Evolutionary conservation across 2,113 vertebrate species (phyloP), one percentile per base, ranked within the genome.

Genomic region (Junco hyemalis): DNA sequence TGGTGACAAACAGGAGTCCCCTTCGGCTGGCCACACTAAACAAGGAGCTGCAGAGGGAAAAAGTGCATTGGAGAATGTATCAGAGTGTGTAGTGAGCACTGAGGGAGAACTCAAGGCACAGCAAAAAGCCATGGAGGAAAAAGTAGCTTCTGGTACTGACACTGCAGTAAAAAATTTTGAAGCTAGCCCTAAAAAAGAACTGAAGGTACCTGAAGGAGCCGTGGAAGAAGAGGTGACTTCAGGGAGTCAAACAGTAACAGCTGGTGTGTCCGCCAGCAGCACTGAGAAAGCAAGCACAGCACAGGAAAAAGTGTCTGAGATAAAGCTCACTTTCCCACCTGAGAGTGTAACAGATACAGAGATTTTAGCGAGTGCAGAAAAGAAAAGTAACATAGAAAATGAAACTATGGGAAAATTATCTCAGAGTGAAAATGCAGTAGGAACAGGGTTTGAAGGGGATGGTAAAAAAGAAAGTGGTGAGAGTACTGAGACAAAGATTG

Each of bases 211-310:
- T 66, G 88, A 84, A 72, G 64, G 59, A 53, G 72, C 31, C 19
- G 40, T 26, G 8, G 81, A 91, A 45, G 77, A 89, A 66, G 54
- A 89, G n/a, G 31, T 56, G 23, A 60, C 44, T 84, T 86, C 77
- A 45, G 90, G 56, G 48, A 65, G 54, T 80, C 74, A 56, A 60
- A 20, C 2, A 1, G 66, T 77, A 61, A 36, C 42, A 44, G 42
- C 0, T 0, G 54, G 53, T 76, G 57, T 0, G 0, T 51, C 77
- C 33, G 28, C 25, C 3, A 2, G 50, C 0, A 1, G n/a, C 53
- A 13, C 53, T 69, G 92, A 89, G 57, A 74, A 87, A 57, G 91
- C 90, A 86, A 81, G 53, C 53, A 40, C 85, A 84, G 51, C 59
- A 45, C 51, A n/a, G n/a, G 86, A 84, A 60, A 60, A 68, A 11